A percentile compares a stretch with the other conserved stretches of the same genome.
phyloP scores from a whole-genome alignment of 2,797 vertebrate genomes.

The Takifugu rubripes region DNA sequence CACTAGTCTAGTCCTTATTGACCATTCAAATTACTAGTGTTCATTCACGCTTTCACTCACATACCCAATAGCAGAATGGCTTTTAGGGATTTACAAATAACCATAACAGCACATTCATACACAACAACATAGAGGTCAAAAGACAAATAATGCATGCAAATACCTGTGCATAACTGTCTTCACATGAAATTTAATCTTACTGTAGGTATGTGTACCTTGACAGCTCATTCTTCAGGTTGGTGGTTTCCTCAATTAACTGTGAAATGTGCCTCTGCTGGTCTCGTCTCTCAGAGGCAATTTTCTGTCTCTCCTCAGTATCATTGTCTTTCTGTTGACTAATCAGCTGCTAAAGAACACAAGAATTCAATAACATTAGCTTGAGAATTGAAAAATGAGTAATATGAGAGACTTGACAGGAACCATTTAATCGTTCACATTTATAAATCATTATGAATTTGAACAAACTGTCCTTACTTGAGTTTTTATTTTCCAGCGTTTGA shows the following conservation, averaged over 20 bases:
- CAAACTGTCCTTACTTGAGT: slow-evolving; percentile 70
- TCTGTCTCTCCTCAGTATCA: slow-evolving; percentile 88
- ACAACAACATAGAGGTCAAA: no score
- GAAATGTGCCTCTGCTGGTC: slow-evolving; percentile 86
- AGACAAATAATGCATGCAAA: no score
- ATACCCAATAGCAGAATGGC: no score
- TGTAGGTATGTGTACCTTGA: slow-evolving; percentile 74
- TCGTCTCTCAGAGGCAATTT: slow-evolving; percentile 85
- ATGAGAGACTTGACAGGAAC: no score
- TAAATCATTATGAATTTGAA: no score
- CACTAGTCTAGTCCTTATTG: no score
- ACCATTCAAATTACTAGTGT: no score
- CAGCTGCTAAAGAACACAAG: slow-evolving; percentile 67
- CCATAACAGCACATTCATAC: neutral
- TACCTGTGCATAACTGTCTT: neutral
- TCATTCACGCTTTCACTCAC: no score
- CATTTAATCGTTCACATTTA: no score
- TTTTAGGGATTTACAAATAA: neutral
- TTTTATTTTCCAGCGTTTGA: slow-evolving; percentile 89
- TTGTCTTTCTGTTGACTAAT: slow-evolving; percentile 92
- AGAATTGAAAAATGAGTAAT: no score
- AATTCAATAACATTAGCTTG: no score
- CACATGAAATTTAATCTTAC: neutral
- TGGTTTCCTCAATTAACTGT: slow-evolving; percentile 87
- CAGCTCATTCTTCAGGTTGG: slow-evolving; percentile 88